Percentiles rank a stretch among this genome's conserved stretches.
These are phyloP conservation scores for Acrocyrtus sp. DNA, from an alignment of 2,888 invertebrate species.

Conservation along the genomic window DNA sequence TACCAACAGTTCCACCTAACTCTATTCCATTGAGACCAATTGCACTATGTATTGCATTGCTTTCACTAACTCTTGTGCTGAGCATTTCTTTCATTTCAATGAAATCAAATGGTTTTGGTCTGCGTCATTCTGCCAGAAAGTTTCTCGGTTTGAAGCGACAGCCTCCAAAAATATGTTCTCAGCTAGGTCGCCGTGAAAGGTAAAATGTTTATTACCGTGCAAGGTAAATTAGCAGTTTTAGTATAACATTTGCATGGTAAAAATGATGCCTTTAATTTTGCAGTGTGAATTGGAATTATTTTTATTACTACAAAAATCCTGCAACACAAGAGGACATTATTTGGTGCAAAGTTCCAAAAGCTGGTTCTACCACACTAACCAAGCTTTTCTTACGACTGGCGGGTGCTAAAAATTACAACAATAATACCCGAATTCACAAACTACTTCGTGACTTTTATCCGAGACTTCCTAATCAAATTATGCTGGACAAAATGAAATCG, in stretches of 20 bases:
- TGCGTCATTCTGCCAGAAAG: slow-evolving; percentile 4
- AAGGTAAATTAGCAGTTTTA: too few relatives aligned
- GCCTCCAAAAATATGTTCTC: slow-evolving; percentile 12
- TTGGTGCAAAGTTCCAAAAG: slow-evolving; percentile 62
- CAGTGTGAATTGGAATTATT: slow-evolving; percentile 58
- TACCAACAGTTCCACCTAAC: slow-evolving; percentile 9
- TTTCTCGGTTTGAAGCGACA: slow-evolving; percentile 9
- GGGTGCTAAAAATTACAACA: slow-evolving; percentile 45
- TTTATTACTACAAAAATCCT: slow-evolving; percentile 57
- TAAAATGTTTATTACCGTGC: background rate
- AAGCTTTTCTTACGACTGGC: slow-evolving; percentile 57
- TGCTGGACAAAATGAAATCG: slow-evolving; percentile 45
- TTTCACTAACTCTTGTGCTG: background rate
- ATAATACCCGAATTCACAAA: slow-evolving; percentile 58
- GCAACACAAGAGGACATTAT: slow-evolving; percentile 47
- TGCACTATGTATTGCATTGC: background rate
- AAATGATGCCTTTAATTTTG: background rate
- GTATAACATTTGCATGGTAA: too few relatives aligned
- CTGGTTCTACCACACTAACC: slow-evolving; percentile 60
- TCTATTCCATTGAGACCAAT: slow-evolving; percentile 20
- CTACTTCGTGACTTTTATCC: slow-evolving; percentile 58
- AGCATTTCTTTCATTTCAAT: slow-evolving; percentile 11
- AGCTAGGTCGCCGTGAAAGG: slow-evolving; percentile 23
- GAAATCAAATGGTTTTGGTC: slow-evolving; percentile 3
- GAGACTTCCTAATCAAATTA: slow-evolving; percentile 25